Percentiles rank a stretch among this genome's conserved stretches.
Evolutionary conservation across 2,113 vertebrate species (phyloP).

Genomic region (Chiloscyllium plagiosum): DNA sequence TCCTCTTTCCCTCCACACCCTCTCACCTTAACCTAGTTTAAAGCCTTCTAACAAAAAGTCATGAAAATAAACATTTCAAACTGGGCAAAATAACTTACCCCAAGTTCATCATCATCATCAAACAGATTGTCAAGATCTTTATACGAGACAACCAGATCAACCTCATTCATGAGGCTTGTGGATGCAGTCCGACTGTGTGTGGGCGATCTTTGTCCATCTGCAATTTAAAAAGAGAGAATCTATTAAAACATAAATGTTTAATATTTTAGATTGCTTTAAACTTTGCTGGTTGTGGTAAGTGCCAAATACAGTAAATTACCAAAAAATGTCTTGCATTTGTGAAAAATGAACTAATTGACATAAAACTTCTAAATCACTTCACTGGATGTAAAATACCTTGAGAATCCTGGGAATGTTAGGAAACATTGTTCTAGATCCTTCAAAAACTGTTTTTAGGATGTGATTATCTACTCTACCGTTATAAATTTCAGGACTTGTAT

Average conservation of each 20-base stretch:
- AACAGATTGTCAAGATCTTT: conserved; percentile 98
- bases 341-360: background rate
- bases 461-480: background rate
- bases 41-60: background rate
- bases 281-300: background rate
- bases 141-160: conserved; percentile 87
- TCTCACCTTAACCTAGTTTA: too few relatives aligned
- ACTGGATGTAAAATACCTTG: background rate
- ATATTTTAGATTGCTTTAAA: background rate
- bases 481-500: background rate
- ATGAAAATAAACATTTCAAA: background rate
- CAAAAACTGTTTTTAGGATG: background rate
- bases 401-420: background rate
- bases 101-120: conserved; percentile 93
- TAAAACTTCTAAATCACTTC: background rate
- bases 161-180: conserved; percentile 89
- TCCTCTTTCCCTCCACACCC: too few relatives aligned
- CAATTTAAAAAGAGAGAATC: conserved; percentile 32
- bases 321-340: background rate
- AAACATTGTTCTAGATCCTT: background rate
- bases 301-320: background rate
- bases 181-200: conserved; percentile 79
- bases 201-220: conserved; percentile 74
- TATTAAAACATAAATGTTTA: background rate
- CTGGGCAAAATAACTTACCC: conserved; percentile 63